These are phyloP conservation scores for Watsonalla cultraria DNA, from an alignment of 2,888 invertebrate species.

Conservation along the genomic window DNA sequence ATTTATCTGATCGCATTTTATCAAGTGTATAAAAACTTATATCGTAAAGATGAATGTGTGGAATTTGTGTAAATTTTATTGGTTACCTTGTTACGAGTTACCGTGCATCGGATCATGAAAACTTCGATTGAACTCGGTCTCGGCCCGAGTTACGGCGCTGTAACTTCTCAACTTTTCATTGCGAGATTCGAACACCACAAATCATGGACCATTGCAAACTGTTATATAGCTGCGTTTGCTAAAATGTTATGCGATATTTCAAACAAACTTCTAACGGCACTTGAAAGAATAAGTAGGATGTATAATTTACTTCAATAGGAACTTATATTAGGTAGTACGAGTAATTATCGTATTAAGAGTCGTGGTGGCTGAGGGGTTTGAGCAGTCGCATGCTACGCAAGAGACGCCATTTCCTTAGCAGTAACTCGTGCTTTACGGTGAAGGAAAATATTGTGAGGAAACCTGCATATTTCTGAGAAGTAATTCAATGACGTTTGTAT, in stretches of 20 bases:
- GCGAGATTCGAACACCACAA: not conserved
- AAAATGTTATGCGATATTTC: not conserved
- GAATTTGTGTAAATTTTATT: not conserved
- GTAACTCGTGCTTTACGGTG: no score
- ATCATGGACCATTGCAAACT: not conserved
- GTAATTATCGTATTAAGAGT: no score
- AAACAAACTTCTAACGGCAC: not conserved
- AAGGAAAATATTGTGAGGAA: no score
- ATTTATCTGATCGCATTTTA: not conserved
- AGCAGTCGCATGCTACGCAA: no score
- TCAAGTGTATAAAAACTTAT: not conserved
- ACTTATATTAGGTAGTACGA: no score
- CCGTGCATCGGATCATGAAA: not conserved
- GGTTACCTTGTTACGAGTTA: not conserved
- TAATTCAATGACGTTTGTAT: no score
- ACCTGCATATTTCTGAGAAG: no score
- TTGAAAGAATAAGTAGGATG: no score
- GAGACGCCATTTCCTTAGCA: no score
- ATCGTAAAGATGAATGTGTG: not conserved
- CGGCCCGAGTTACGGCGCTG: not conserved
- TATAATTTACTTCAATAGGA: no score
- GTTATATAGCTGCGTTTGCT: not conserved
- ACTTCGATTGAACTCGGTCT: not conserved
- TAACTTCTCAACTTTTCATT: not conserved
- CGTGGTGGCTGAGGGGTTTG: no score